phyloP scores from a whole-genome alignment of 2,113 vertebrate species.

The Alaudala cheleensis region DNA sequence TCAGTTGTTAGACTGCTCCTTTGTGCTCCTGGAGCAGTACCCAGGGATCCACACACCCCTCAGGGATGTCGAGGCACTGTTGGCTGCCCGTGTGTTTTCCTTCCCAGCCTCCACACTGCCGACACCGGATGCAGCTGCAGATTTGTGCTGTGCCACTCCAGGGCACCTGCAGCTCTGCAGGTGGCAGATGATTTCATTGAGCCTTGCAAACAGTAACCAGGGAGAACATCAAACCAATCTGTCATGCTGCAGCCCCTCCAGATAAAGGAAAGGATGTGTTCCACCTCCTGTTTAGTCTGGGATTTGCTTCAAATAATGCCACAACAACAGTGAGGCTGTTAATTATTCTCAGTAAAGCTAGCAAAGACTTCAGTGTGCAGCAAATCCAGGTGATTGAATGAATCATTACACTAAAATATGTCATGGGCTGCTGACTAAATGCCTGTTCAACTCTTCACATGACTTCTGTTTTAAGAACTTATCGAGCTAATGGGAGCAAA shows the following conservation, averaged over 20 bases:
- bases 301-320: neutral
- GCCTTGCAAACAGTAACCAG: neutral
- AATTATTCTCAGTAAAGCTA: neutral
- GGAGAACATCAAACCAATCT: neutral
- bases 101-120: neutral
- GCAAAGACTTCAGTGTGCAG: neutral
- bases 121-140: neutral
- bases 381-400: neutral
- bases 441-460: neutral
- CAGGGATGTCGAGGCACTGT: neutral
- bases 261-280: neutral
- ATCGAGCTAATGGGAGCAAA: neutral
- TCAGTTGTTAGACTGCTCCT: neutral
- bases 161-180: conserved; percentile 22
- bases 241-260: neutral
- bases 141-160: neutral
- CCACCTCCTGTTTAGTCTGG: neutral
- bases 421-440: neutral
- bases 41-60: fast-evolving
- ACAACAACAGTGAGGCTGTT: neutral
- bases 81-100: neutral
- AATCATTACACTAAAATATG: neutral
- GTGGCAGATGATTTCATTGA: neutral
- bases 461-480: neutral
- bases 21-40: neutral